A percentile compares a stretch with the other conserved stretches of the same genome.
phyloP scores from a whole-genome alignment of 2,113 vertebrate species.

The Anoplopoma fimbria region DNA sequence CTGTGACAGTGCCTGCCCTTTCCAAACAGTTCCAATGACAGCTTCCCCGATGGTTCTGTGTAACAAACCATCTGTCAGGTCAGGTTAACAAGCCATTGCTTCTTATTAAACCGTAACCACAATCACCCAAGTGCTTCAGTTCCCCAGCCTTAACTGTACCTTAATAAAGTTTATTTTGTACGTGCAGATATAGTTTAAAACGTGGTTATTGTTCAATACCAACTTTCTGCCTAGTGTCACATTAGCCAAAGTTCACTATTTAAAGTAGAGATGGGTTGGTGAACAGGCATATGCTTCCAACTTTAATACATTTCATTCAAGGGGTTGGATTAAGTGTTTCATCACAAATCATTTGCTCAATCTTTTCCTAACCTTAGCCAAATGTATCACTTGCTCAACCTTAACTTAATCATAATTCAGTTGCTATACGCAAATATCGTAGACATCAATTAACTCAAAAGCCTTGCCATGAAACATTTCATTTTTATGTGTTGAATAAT shows the following conservation, averaged over 20 bases:
- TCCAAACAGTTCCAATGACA: too few species aligned
- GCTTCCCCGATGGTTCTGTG: too few species aligned
- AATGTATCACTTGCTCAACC: too few species aligned
- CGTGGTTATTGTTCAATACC: background rate
- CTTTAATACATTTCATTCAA: background rate
- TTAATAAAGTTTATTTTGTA: background rate
- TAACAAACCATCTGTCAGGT: background rate
- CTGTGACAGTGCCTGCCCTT: too few species aligned
- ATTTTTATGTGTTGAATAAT: too few species aligned
- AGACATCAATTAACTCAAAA: background rate
- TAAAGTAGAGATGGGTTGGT: background rate
- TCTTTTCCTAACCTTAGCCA: background rate
- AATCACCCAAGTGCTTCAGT: background rate
- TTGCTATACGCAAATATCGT: background rate
- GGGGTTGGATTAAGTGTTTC: background rate
- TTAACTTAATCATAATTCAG: too few species aligned
- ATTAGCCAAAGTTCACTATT: too few species aligned
- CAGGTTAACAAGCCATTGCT: background rate
- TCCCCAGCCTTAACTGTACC: background rate
- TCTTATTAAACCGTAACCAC: background rate
- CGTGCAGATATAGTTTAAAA: background rate
- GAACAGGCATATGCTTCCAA: background rate
- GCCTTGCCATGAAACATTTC: too few species aligned
- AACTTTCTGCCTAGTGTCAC: background rate
- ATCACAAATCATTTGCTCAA: background rate